These are phyloP conservation scores for Falco peregrinus DNA, from an alignment of 2,797 vertebrate genomes.

Conservation along the genomic window DNA sequence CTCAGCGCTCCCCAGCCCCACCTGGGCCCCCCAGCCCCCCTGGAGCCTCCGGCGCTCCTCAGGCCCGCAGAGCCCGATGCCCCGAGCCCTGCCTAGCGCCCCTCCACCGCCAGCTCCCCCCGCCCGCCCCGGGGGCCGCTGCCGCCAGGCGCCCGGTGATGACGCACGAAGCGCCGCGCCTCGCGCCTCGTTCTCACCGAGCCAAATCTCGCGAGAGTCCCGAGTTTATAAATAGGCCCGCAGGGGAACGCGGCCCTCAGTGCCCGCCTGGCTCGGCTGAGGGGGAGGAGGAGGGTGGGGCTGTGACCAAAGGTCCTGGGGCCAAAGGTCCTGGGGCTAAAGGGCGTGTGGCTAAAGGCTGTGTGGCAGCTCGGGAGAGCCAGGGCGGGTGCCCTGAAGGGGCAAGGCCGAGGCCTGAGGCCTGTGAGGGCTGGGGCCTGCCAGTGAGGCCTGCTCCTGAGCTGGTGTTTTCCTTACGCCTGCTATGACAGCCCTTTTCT, in stretches of 20 bases:
- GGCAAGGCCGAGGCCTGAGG: not conserved
- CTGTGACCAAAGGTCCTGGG: too few species aligned
- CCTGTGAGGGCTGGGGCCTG: not conserved
- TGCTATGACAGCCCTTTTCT: not conserved
- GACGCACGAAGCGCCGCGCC: not conserved
- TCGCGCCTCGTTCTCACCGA: not conserved
- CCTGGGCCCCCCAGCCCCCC: too few species aligned
- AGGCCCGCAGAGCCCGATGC: too few species aligned
- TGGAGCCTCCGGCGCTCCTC: too few species aligned
- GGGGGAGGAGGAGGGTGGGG: rapidly evolving
- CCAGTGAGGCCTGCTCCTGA: too few species aligned
- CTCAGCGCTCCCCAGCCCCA: too few species aligned
- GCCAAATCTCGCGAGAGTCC: not conserved
- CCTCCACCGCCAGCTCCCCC: too few species aligned
- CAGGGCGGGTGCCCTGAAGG: too few species aligned
- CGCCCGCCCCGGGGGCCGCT: too few species aligned
- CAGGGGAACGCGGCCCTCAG: rapidly evolving
- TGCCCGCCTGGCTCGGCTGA: not conserved
- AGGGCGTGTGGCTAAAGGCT: too few species aligned
- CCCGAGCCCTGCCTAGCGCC: too few species aligned
- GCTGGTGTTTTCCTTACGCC: not conserved
- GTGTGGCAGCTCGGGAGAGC: not conserved
- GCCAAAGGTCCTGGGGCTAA: too few species aligned
- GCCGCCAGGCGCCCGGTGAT: not conserved
- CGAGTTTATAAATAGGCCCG: not conserved